Conservation (phyloP, 2,797 vertebrate species). For the Ctenopoma kingsleyae region DNA sequence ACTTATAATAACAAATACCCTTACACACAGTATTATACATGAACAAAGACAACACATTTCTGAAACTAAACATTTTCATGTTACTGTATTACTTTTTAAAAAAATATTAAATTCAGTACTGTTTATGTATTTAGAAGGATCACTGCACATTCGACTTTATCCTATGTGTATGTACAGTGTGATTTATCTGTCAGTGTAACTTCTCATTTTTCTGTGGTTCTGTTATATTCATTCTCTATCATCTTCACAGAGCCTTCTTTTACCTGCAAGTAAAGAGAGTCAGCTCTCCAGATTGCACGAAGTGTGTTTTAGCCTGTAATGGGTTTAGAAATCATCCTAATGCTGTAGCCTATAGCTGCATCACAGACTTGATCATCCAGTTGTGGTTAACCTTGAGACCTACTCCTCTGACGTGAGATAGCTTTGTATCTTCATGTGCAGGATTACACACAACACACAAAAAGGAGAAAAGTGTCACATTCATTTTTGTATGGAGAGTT, state of each 20-base stretch:
- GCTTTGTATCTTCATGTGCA: slow-evolving; percentile 1
- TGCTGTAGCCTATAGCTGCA: slow-evolving; percentile 26
- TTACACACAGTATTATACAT: too few species aligned
- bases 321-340: slow-evolving; percentile 41
- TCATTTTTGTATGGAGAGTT: slow-evolving; percentile 1
- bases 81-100: too few species aligned
- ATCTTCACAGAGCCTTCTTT: slow-evolving; percentile 11
- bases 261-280: slow-evolving; percentile 44
- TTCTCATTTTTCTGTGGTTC: neutral
- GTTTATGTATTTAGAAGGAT: too few species aligned
- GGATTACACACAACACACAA: neutral
- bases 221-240: slow-evolving; percentile 4
- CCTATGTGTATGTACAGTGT: neutral
- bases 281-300: slow-evolving; percentile 37
- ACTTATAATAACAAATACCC: too few species aligned
- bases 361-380: slow-evolving; percentile 46
- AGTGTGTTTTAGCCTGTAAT: slow-evolving; percentile 51
- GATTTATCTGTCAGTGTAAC: neutral
- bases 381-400: slow-evolving; percentile 45
- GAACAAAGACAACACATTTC: too few species aligned
- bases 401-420: slow-evolving; percentile 3
- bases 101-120: too few species aligned
- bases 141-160: neutral
- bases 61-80: too few species aligned
- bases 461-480: neutral